Evolutionary conservation across 2,888 invertebrate species (phyloP).

Genomic region (Polydrusus tereticollis): DNA sequence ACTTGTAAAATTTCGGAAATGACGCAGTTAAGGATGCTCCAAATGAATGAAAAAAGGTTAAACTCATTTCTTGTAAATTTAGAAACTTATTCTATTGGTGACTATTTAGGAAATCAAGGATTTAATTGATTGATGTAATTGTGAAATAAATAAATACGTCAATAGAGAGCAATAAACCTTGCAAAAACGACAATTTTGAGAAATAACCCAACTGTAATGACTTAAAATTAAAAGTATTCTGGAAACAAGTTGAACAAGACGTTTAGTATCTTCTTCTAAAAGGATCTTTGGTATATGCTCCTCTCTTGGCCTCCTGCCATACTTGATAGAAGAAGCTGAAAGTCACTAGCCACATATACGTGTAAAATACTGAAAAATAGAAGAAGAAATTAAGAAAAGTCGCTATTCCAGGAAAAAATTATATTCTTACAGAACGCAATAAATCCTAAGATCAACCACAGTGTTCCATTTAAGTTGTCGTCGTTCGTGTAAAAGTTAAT

Average conservation of each 20-base stretch:
- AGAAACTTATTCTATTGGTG: too few relatives aligned
- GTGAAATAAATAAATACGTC: too few relatives aligned
- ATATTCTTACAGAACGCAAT: conserved; percentile 72
- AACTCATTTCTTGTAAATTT: too few relatives aligned
- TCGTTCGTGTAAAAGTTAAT: conserved; percentile 79
- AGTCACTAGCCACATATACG: conserved; percentile 87
- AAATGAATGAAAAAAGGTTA: too few relatives aligned
- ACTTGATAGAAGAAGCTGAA: conserved; percentile 85
- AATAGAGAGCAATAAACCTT: not conserved
- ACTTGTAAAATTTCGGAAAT: too few relatives aligned
- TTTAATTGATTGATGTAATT: too few relatives aligned
- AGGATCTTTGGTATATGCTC: conserved; percentile 81
- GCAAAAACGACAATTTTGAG: too few relatives aligned
- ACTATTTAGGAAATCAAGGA: too few relatives aligned
- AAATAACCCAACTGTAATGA: too few relatives aligned
- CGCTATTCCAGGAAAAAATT: not conserved
- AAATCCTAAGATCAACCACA: conserved; percentile 75
- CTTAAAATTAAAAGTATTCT: conserved; percentile 15
- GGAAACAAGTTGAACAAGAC: not conserved
- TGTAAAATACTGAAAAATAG: conserved; percentile 74
- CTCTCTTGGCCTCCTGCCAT: conserved; percentile 78
- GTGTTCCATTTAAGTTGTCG: conserved; percentile 68
- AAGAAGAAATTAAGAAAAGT: not conserved
- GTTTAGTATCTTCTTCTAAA: conserved; percentile 66
- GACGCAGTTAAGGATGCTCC: too few relatives aligned